Evolutionary conservation across 2,797 vertebrate genomes (phyloP), one percentile per base, ranked within the genome.

Genomic region (Danio jaintianensis): DNA sequence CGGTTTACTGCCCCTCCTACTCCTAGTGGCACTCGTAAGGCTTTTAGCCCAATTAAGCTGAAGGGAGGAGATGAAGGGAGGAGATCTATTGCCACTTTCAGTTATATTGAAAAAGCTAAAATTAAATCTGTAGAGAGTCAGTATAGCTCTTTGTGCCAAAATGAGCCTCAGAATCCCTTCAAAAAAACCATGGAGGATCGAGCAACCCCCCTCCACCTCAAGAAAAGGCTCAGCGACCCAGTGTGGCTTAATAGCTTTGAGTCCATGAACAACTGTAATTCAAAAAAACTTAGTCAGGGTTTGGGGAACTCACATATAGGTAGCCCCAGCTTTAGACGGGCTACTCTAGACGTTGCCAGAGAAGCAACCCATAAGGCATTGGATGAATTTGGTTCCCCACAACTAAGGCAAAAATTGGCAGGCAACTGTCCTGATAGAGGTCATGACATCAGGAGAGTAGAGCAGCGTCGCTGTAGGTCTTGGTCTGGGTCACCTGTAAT

Each of bases 11-110:
- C 94, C 15, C 95, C 96, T 1, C 91, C 94, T 82, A 95, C 95
- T 0, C 95, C 95, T 0, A 91, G 87, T 75, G 88, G 91, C 68
- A 42, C 48, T n/a, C 89, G 88, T 59, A 89, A 89, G 82, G 83
- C 81, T 80, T 87, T 75, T 69, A 85, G 85, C 40, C 72, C 29
- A 22, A 52, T 70, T 7, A 90, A 36, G 55, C 36, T 74, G 8
- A 59, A 36, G 15, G 71, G 62, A 18, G 80, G 68, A 5, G 70
- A 87, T 0, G 88, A 91, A 6, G 95, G 95, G n/a, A 94, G 50
- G 80, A 96, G 94, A 50, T 98, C 98, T 0, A 89, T 98, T 29
- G 98, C 98, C 87, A 96, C 96, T n/a, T 99, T 96, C 85, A 96
- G 96, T 85, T 99, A 96, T 89, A 96, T 99, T 20, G 96, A 99